Percentiles rank a stretch among this genome's conserved stretches.
Evolutionary conservation across 2,113 vertebrate genomes (phyloP).

Genomic region (Myiozetetes cayanensis): DNA sequence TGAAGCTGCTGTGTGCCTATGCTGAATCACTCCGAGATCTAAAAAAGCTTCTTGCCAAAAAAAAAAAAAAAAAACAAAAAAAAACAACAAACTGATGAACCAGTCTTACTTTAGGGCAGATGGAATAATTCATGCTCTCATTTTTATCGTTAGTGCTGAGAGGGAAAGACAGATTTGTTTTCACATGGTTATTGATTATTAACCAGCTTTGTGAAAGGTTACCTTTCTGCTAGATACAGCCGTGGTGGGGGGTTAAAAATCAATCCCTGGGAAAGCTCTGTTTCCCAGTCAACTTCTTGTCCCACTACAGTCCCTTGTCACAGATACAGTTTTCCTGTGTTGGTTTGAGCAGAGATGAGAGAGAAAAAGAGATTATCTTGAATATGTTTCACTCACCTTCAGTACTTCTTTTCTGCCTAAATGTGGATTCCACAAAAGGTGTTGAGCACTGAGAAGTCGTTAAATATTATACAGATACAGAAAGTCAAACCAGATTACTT

Average conservation of each 20-base stretch:
- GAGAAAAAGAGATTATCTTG: not conserved
- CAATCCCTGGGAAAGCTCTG: constrained; percentile 63
- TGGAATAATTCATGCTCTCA: constrained; percentile 31
- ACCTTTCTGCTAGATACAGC: constrained; percentile 62
- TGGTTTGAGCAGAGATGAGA: not conserved
- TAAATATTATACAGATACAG: not conserved
- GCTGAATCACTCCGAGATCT: not conserved
- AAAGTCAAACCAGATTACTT: not conserved
- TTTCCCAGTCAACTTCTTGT: constrained; percentile 52
- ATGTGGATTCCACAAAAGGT: not conserved
- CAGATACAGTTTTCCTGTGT: not conserved
- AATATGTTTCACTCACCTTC: not conserved
- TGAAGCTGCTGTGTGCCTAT: not conserved
- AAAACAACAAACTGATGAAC: not conserved
- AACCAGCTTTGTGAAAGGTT: constrained; percentile 74
- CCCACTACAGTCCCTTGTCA: not conserved
- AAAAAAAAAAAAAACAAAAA: not conserved
- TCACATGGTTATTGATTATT: constrained; percentile 81
- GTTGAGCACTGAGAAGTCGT: not conserved
- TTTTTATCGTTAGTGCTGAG: constrained; percentile 54
- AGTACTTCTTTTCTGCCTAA: not conserved
- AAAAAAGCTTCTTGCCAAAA: not conserved
- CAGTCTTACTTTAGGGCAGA: constrained; percentile 20
- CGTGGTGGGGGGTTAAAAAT: constrained; percentile 59
- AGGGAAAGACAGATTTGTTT: constrained; percentile 66